A percentile compares a stretch with the other conserved stretches of the same genome.
Conservation (phyloP, 2,113 vertebrate species). For the Delphinus delphis region DNA sequence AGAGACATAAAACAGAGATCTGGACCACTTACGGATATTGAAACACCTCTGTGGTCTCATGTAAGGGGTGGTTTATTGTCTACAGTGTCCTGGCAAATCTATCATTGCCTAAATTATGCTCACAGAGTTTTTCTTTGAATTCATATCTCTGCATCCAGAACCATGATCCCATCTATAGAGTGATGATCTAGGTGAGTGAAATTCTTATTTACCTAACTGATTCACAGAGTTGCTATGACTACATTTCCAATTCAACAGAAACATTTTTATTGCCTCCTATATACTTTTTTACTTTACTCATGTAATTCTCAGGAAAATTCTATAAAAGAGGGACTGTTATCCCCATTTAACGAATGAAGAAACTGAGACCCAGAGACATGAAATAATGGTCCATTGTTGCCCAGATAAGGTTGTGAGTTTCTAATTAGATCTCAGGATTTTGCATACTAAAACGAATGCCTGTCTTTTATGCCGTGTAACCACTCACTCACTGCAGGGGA, state of each 20-base stretch:
- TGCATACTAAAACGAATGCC: not conserved
- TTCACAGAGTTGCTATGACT: not conserved
- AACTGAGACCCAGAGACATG: not conserved
- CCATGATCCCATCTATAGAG: not conserved
- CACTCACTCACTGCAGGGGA: not conserved
- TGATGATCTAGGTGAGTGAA: not conserved
- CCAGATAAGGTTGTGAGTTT: not conserved
- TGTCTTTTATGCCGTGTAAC: not conserved
- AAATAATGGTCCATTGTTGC: not conserved
- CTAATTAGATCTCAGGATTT: not conserved
- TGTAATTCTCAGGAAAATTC: not conserved
- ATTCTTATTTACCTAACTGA: not conserved
- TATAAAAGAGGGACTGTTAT: not conserved
- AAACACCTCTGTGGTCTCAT: slow-evolving; percentile 16
- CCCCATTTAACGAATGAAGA: not conserved
- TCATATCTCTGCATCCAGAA: not conserved
- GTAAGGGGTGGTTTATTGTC: not conserved
- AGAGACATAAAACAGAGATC: slow-evolving; percentile 35
- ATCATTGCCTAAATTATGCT: not conserved
- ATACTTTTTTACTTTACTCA: not conserved
- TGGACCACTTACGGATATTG: not conserved
- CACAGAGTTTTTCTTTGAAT: not conserved
- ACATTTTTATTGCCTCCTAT: not conserved
- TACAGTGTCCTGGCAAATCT: not conserved
- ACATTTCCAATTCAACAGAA: not conserved